These are phyloP conservation scores for Mormyrus iriodes DNA, from an alignment of 2,113 vertebrate genomes.

Conservation along the genomic window DNA sequence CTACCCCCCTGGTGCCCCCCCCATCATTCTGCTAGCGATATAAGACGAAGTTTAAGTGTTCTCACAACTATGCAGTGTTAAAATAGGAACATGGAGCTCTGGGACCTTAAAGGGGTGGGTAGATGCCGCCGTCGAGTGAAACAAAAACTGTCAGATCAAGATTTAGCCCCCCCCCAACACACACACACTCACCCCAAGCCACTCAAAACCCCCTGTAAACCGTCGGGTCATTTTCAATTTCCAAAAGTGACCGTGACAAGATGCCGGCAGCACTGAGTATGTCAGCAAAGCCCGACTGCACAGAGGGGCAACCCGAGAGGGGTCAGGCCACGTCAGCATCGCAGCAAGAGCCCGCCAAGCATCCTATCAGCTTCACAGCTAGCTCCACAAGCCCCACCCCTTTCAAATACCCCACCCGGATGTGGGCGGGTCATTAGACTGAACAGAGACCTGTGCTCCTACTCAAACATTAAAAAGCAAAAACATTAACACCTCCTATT, in stretches of 20 bases:
- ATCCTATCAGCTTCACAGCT: background rate
- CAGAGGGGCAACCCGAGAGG: background rate
- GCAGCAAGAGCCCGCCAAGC: background rate
- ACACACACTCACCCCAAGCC: background rate
- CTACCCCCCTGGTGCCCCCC: background rate
- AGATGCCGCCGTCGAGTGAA: background rate
- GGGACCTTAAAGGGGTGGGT: background rate
- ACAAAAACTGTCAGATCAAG: background rate
- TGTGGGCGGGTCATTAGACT: background rate
- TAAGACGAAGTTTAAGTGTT: background rate
- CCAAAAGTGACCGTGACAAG: conserved; percentile 6
- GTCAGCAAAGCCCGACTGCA: background rate
- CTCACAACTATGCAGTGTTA: background rate
- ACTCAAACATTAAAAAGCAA: too few relatives aligned
- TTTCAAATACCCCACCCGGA: background rate
- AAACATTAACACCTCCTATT: too few relatives aligned
- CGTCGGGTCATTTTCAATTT: background rate
- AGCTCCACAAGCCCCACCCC: background rate
- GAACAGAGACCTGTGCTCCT: too few relatives aligned
- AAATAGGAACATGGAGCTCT: background rate
- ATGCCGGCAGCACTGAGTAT: background rate
- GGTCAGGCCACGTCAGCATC: background rate
- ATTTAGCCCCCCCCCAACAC: background rate
- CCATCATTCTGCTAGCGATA: background rate
- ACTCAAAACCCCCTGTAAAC: background rate